Conservation (phyloP, 2,113 vertebrate genomes). For the Dicerorhinus sumatrensis region DNA sequence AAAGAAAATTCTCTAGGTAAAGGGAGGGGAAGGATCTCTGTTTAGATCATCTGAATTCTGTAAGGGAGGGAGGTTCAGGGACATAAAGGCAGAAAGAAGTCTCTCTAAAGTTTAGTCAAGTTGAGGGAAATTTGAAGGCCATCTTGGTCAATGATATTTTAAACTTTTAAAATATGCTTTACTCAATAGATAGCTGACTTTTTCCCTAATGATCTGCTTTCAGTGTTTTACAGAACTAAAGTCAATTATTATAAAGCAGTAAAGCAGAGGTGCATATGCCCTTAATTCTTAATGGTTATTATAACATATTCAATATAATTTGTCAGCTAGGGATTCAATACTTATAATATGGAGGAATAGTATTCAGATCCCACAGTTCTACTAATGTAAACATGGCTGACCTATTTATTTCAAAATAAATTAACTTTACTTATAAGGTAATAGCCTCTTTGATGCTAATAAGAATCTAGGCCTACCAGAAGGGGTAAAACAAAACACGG, state of each 20-base stretch:
- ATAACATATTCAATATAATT: neutral
- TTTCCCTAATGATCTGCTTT: neutral
- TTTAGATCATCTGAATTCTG: neutral
- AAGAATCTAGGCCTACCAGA: neutral
- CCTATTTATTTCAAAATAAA: slow-evolving; percentile 5
- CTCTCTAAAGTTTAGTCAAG: neutral
- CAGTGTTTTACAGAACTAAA: neutral
- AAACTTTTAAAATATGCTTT: neutral
- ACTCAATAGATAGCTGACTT: neutral
- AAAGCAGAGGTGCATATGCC: neutral
- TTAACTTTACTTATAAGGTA: neutral
- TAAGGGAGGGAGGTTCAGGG: neutral
- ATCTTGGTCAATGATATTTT: neutral
- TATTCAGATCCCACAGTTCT: neutral
- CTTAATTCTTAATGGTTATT: neutral
- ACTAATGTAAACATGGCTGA: neutral
- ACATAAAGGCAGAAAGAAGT: neutral
- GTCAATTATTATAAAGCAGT: neutral
- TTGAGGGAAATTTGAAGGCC: neutral
- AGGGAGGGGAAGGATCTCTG: neutral
- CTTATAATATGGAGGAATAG: neutral
- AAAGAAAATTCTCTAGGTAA: neutral
- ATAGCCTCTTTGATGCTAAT: neutral
- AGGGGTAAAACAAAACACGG: neutral
- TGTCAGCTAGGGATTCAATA: neutral